These are phyloP conservation scores for Thomomys bottae DNA, from an alignment of 2,113 vertebrate species.

Conservation along the genomic window DNA sequence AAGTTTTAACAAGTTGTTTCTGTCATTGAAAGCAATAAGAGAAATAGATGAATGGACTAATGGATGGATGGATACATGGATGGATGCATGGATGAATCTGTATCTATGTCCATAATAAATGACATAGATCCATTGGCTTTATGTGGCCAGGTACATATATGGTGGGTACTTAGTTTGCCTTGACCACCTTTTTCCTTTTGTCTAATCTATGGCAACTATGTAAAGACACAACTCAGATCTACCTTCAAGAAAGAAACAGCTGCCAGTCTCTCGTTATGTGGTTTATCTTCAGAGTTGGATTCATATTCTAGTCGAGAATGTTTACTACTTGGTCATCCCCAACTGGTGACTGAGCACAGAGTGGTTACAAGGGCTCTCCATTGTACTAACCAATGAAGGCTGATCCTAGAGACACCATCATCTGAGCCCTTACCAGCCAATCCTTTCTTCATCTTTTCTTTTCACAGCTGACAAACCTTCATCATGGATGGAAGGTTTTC, in stretches of 20 bases:
- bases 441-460: neutral
- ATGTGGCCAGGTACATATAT: neutral
- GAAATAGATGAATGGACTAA: neutral
- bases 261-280: neutral
- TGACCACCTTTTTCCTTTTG: neutral
- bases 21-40: neutral
- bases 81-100: neutral
- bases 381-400: neutral
- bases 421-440: neutral
- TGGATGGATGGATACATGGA: neutral
- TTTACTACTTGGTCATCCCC: neutral
- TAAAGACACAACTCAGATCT: neutral
- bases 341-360: neutral
- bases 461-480: neutral
- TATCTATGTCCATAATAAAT: neutral
- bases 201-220: neutral
- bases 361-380: neutral
- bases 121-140: neutral
- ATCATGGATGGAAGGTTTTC: neutral
- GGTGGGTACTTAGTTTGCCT: neutral
- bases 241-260: conserved; percentile 25
- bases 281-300: neutral
- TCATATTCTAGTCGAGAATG: neutral
- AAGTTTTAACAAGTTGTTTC: neutral
- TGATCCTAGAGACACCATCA: neutral